Percentiles rank a stretch among this genome's conserved stretches.
These are phyloP conservation scores for Thalassoma bifasciatum DNA, from an alignment of 2,113 vertebrate genomes.

Conservation along the genomic window DNA sequence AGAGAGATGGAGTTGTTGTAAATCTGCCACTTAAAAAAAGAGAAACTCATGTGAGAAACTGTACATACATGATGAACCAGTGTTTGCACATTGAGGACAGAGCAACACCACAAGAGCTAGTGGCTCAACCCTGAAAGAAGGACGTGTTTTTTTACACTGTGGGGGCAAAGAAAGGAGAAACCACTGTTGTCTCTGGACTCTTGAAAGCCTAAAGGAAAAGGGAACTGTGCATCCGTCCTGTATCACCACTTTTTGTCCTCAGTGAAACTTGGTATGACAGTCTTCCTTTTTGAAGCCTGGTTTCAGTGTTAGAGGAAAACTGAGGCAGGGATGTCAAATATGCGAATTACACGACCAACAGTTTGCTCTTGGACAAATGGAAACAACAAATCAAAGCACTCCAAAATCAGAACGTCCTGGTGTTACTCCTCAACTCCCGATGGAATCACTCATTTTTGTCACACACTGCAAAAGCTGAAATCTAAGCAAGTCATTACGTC, in stretches of 20 bases:
- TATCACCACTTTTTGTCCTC: not conserved
- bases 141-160: no score
- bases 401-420: no score
- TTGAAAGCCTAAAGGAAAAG: not conserved
- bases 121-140: not conserved
- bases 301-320: not conserved
- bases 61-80: not conserved
- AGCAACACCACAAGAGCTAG: not conserved
- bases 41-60: not conserved
- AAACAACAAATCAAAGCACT: no score
- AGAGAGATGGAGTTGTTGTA: not conserved
- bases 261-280: not conserved
- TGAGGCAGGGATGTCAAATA: not conserved
- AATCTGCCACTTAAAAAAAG: no score
- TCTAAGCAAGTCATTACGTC: no score
- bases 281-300: not conserved
- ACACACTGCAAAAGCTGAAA: no score
- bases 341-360: no score
- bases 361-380: no score
- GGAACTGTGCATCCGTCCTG: not conserved
- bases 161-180: slow-evolving; percentile 8
- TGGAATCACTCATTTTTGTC: not conserved
- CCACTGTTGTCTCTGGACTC: slow-evolving; percentile 9
- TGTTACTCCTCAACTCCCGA: not conserved
- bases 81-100: not conserved